Base-by-base conservation (phyloP, 2,113 vertebrate genomes). In the Seriola dumerili region DNA sequence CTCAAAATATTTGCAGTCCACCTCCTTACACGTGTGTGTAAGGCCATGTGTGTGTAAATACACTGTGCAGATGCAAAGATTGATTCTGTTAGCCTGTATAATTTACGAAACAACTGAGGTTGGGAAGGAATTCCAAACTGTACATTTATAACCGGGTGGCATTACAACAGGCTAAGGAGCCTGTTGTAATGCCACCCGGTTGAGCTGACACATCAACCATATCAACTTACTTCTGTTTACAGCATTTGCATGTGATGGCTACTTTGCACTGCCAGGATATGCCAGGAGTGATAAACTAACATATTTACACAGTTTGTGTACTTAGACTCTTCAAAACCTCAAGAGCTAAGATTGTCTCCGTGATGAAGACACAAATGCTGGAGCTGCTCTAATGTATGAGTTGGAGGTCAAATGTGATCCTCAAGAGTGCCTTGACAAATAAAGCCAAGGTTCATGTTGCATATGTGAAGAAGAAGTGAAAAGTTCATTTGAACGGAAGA, bases 161-260 rank as follows among this genome's bases (percentile, higher is more conserved):
- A 67, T 44, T 52, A 25, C 25, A 48, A 59, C 55, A 25, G 29
- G 21, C 32, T n/a, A n/a, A n/a, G n/a, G n/a, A n/a, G n/a, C n/a
- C n/a, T n/a, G n/a, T n/a, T n/a, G n/a, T n/a, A n/a, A n/a, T n/a
- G n/a, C n/a, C n/a, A n/a, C n/a, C n/a, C n/a, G n/a, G n/a, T n/a
- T 38, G 40, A 68, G 61, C 16, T 23, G 25, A 78, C 23, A 78
- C 55, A 86, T 69, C 61, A 59, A 25, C 48, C 13, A 38, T 63
- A 81, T 72, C 29, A 72, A 11, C 19, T 64, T 65, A 59, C 59
- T 58, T 64, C 57, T 57, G 70, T 76, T 86, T 78, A 81, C 70
- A 54, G 38, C 32, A 79, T 59, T 79, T 69, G 48, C 32, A 75
- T 66, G 64, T 65, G 59, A 71, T 42, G 21, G n/a, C 25, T 32